Base-by-base conservation (phyloP, 2,888 invertebrate genomes). In the Thera obeliscata region DNA sequence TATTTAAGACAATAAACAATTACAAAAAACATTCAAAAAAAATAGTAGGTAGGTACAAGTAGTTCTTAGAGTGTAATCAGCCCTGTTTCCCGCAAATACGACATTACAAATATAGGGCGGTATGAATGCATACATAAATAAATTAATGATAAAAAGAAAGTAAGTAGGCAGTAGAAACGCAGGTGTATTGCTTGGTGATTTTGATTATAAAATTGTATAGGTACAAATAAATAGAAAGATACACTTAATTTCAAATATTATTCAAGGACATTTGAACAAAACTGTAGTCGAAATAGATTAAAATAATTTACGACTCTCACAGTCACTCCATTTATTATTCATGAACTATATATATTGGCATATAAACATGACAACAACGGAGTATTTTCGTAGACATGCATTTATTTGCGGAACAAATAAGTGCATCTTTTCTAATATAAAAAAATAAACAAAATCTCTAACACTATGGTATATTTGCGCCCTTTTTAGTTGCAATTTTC, bases 311-410 rank as follows among this genome's bases (percentile, higher is more conserved):
- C 74, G 66, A 67, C 70, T 64, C 64, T 61, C 58, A 64, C 54
- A 57, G 61, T 55, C 52, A 65, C 49, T 11, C 50, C 67, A 66
- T 68, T 61, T 74, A 66, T 71, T 75, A 76, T 76, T 75, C 62
- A 77, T 72, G 66, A 58, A 72, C 59, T 43, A 62, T 64, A 71
- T 66, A 68, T 66, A 68, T 76, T 73, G 72, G 43, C 73, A 74
- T 76, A 69, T 74, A 72, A 75, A 71, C 71, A 68, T 66, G 56
- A 63, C 63, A 46, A 66, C 66, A 57, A 66, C 62, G 52, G 56
- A 2, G 46, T 59, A 57, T 62, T 46, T 58, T 64, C 59, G 56
- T 48, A 46, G 61, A 62, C 61, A 55, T 56, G 55, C 62, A 56
- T 55, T 55, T 36, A 65, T 64, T 64, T 35, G 52, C 50, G 52